Evolutionary conservation across 2,888 invertebrate genomes (phyloP).

Genomic region (Cryptosula pallasiana): DNA sequence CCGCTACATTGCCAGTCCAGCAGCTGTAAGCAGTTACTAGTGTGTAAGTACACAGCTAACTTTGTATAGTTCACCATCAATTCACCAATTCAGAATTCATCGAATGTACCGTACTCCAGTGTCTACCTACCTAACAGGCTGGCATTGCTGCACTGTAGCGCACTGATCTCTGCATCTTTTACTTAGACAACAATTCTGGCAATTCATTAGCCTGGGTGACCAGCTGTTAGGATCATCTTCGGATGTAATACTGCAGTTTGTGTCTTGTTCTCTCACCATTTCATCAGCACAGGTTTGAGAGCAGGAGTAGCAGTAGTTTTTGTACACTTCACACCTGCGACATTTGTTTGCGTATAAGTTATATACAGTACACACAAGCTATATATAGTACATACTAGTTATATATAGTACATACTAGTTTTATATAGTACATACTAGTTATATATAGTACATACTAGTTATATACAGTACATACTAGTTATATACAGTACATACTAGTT

Average conservation of each 20-base stretch:
- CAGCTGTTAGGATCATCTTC: slow-evolving; percentile 43
- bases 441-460: too few species aligned
- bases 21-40: slow-evolving; percentile 1
- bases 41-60: not conserved
- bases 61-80: too few species aligned
- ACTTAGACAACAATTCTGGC: slow-evolving; percentile 32
- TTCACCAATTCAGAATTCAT: not conserved
- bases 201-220: slow-evolving; percentile 43
- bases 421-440: too few species aligned
- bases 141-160: not conserved
- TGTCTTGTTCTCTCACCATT: slow-evolving; percentile 30
- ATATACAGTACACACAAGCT: too few species aligned
- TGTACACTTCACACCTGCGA: slow-evolving; percentile 31
- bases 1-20: slow-evolving; percentile 24
- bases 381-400: too few species aligned
- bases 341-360: too few species aligned
- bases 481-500: too few species aligned
- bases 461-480: too few species aligned
- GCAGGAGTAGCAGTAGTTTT: slow-evolving; percentile 32
- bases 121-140: slow-evolving; percentile 21
- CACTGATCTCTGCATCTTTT: slow-evolving; percentile 4
- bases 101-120: not conserved
- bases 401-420: too few species aligned
- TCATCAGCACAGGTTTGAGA: slow-evolving; percentile 29
- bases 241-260: slow-evolving; percentile 39